Conservation (phyloP, 2,797 vertebrate genomes). For the Decapterus maruadsi region DNA sequence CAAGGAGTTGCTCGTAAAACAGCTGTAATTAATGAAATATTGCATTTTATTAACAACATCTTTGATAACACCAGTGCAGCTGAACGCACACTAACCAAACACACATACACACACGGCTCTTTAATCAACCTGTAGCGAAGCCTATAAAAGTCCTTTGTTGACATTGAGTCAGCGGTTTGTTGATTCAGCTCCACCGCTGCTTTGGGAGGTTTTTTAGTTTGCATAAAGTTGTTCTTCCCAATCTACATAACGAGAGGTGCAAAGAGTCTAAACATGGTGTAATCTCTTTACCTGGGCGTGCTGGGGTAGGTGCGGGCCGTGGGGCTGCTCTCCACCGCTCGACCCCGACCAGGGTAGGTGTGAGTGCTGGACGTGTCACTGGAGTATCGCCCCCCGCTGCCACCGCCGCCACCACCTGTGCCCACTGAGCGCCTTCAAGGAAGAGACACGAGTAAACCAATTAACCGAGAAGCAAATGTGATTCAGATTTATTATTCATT, state of each 20-base stretch:
- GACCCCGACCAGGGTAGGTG: conserved; percentile 88
- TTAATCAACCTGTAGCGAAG: not conserved
- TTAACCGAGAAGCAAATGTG: not conserved
- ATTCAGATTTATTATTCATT: not conserved
- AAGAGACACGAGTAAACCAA: conserved; percentile 7
- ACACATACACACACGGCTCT: no score
- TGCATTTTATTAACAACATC: not conserved
- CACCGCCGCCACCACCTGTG: conserved; percentile 63
- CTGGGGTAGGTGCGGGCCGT: conserved; percentile 86
- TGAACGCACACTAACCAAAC: not conserved
- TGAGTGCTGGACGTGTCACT: conserved; percentile 81
- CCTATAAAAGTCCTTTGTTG: not conserved
- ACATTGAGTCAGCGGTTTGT: not conserved
- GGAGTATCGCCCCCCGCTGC: conserved; percentile 64
- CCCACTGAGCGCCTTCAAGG: conserved; percentile 75
- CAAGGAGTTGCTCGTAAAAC: not conserved
- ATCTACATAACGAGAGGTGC: not conserved
- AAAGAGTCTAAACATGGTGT: not conserved
- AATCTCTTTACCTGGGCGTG: conserved; percentile 80
- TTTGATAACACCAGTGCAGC: not conserved
- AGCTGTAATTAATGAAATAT: not conserved
- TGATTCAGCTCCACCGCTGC: not conserved
- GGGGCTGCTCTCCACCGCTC: conserved; percentile 91
- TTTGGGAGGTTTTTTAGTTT: not conserved
- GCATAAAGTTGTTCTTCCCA: not conserved